A percentile compares a stretch with the other conserved stretches of the same genome.
phyloP scores from a whole-genome alignment of 2,113 vertebrate species.

The Centropus bengalensis region DNA sequence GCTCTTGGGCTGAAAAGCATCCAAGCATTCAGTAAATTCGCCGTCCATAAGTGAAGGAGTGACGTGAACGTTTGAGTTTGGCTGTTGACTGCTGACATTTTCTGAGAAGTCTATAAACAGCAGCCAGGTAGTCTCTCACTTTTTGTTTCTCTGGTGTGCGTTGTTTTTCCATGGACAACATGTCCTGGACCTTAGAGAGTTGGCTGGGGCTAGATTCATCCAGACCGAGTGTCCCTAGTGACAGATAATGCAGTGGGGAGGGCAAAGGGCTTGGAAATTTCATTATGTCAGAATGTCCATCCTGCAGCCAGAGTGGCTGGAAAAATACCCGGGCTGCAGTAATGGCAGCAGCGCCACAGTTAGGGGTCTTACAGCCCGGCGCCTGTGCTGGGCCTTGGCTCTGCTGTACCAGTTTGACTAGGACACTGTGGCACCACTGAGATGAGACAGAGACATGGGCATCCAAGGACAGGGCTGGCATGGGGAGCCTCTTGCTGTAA shows the following conservation, averaged over 20 bases:
- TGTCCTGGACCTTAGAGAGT: conserved; percentile 32
- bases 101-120: conserved; percentile 63
- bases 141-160: conserved; percentile 37
- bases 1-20: background rate
- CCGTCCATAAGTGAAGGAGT: conserved; percentile 41
- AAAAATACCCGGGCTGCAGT: background rate
- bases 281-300: background rate
- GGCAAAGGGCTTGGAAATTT: conserved; percentile 62
- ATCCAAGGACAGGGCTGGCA: accelerated
- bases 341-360: accelerated
- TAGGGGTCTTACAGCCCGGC: accelerated
- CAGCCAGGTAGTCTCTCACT: conserved; percentile 68
- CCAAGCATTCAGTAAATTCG: conserved; percentile 37
- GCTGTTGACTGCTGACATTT: conserved; percentile 40
- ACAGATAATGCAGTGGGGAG: conserved; percentile 32
- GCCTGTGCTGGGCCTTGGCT: background rate
- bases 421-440: accelerated
- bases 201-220: conserved; percentile 29
- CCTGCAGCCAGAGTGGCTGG: background rate
- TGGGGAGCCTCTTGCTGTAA: background rate
- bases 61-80: conserved; percentile 23
- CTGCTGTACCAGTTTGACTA: accelerated
- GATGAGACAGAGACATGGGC: accelerated
- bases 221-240: conserved; percentile 25
- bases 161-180: conserved; percentile 69